Conservation (phyloP, 1,140 invertebrate species). For the Leptopilina boulardi region DNA sequence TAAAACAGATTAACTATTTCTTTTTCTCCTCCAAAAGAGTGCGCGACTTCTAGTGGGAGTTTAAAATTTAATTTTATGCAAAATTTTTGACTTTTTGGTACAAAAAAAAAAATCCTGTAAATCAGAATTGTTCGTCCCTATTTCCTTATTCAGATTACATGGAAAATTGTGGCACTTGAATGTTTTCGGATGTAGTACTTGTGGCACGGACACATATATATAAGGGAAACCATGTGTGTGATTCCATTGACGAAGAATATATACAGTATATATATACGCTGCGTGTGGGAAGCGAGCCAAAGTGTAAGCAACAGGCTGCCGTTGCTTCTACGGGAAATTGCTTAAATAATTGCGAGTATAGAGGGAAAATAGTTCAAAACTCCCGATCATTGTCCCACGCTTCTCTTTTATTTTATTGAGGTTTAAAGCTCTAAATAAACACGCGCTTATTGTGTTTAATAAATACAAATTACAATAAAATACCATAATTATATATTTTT, state of each 20-base stretch:
- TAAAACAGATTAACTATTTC: no score
- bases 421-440: conserved; percentile 40
- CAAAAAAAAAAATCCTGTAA: no score
- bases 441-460: conserved; percentile 33
- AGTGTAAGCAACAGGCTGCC: conserved; percentile 55
- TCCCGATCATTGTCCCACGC: not conserved
- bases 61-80: no score
- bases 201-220: not conserved
- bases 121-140: no score
- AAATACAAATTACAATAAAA: not conserved
- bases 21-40: no score
- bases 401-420: not conserved
- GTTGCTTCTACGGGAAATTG: conserved; percentile 30
- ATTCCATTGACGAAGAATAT: not conserved
- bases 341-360: conserved; percentile 29
- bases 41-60: no score
- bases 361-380: conserved; percentile 50
- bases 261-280: conserved; percentile 47
- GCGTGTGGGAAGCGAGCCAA: conserved; percentile 53
- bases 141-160: no score
- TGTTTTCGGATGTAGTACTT: not conserved
- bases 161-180: not conserved
- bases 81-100: no score
- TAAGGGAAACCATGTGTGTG: not conserved
- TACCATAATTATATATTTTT: not conserved